These are phyloP conservation scores for Micrastur ruficollis DNA, from an alignment of 2,797 vertebrate genomes.

Conservation along the genomic window DNA sequence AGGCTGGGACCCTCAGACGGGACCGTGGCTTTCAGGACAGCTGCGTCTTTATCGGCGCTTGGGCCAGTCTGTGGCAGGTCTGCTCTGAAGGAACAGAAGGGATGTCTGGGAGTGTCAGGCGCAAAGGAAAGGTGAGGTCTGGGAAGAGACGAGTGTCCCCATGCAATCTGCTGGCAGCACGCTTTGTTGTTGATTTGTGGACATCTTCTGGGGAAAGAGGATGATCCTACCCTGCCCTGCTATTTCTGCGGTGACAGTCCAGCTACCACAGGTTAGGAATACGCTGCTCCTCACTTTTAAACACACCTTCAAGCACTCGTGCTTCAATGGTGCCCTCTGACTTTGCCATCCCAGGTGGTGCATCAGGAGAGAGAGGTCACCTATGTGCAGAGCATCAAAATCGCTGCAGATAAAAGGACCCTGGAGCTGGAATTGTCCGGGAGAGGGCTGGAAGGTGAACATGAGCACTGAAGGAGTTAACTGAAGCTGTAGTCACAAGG, in stretches of 20 bases:
- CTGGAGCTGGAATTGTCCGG: background rate
- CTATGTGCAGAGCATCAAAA: background rate
- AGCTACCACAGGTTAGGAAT: background rate
- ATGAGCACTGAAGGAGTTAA: background rate
- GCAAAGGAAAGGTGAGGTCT: background rate
- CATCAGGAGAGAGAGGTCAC: background rate
- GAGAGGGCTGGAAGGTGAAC: background rate
- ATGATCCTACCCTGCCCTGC: background rate
- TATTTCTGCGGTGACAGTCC: background rate
- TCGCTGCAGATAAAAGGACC: background rate
- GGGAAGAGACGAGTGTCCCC: background rate
- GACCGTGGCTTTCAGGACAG: background rate
- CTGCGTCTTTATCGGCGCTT: background rate
- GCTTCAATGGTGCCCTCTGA: constrained; percentile 11
- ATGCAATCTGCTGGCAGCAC: background rate
- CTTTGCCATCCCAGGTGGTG: background rate
- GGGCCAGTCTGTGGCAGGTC: background rate
- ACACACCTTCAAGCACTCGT: background rate
- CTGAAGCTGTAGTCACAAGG: background rate
- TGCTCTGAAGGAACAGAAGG: background rate
- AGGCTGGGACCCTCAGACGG: background rate
- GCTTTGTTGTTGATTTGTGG: background rate
- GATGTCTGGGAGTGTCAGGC: background rate
- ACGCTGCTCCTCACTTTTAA: background rate
- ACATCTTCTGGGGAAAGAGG: background rate